phyloP scores from a whole-genome alignment of 2,888 invertebrate species.

The Standfussiana lucernea region DNA sequence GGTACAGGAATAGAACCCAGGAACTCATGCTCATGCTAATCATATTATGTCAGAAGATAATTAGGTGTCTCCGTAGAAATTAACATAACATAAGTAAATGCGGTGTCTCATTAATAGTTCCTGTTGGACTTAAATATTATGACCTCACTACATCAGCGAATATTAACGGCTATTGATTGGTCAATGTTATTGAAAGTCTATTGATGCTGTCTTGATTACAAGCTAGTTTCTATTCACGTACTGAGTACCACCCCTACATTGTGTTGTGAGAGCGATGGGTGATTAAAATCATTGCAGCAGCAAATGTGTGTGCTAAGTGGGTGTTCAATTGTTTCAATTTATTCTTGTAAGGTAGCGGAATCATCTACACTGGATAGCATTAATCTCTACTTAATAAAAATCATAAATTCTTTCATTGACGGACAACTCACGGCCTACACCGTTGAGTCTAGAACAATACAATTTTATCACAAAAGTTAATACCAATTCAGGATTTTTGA shows the following conservation, averaged over 20 bases:
- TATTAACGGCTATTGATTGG: neutral
- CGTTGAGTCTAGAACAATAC: neutral
- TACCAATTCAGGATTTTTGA: neutral
- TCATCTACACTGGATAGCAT: neutral
- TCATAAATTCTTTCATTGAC: neutral
- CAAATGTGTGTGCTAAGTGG: conserved; percentile 4
- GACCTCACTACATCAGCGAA: neutral
- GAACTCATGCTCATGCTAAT: too few relatives aligned
- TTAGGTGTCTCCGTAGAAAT: neutral
- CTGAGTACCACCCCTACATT: neutral
- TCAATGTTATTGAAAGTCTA: conserved; percentile 1
- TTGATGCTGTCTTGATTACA: neutral
- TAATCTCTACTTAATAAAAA: neutral
- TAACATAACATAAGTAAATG: neutral
- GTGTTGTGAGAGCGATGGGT: neutral
- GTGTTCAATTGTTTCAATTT: neutral
- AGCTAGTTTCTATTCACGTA: neutral
- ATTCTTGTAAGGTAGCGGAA: neutral
- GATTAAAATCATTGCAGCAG: conserved; percentile 29
- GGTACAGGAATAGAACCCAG: too few relatives aligned
- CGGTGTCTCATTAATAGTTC: neutral
- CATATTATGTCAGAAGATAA: neutral
- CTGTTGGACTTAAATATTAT: neutral
- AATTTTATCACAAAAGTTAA: neutral
- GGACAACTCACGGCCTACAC: neutral